Evolutionary conservation across 2,888 invertebrate genomes (phyloP).

Genomic region (Autographa pulchrina): DNA sequence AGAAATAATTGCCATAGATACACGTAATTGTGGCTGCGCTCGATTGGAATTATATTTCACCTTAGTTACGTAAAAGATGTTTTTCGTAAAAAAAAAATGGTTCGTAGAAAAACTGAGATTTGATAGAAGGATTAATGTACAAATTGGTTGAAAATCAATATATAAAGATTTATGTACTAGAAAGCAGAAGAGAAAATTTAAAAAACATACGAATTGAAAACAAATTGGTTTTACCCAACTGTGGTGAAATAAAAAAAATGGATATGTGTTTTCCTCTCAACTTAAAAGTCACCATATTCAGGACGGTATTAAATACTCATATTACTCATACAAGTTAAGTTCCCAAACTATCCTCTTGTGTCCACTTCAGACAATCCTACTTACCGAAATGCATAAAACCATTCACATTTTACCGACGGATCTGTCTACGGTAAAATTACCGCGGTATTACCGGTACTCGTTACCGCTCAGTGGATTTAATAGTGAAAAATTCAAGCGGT

Average conservation of each 20-base stretch:
- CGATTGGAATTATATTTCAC: not conserved
- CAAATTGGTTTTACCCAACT: too few species aligned
- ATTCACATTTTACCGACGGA: constrained; percentile 61
- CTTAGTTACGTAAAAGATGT: not conserved
- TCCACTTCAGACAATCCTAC: constrained; percentile 68
- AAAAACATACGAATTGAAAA: too few species aligned
- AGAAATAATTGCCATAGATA: constrained; percentile 55
- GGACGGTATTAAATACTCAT: not conserved
- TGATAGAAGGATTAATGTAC: too few species aligned
- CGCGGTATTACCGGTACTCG: constrained; percentile 43
- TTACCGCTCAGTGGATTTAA: constrained; percentile 73
- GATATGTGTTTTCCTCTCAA: too few species aligned
- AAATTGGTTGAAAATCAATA: too few species aligned
- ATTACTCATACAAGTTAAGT: constrained; percentile 24
- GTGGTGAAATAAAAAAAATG: too few species aligned
- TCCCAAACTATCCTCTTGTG: constrained; percentile 47
- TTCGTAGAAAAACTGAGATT: too few species aligned
- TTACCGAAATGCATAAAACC: constrained; percentile 66
- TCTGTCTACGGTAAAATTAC: constrained; percentile 65
- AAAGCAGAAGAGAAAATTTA: too few species aligned
- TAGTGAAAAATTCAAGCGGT: constrained; percentile 84
- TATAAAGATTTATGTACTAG: too few species aligned
- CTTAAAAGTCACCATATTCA: too few species aligned
- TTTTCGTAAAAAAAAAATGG: not conserved
- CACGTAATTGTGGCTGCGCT: not conserved